Evolutionary conservation across 2,888 invertebrate genomes (phyloP).

Genomic region (Sympetrum striolatum): DNA sequence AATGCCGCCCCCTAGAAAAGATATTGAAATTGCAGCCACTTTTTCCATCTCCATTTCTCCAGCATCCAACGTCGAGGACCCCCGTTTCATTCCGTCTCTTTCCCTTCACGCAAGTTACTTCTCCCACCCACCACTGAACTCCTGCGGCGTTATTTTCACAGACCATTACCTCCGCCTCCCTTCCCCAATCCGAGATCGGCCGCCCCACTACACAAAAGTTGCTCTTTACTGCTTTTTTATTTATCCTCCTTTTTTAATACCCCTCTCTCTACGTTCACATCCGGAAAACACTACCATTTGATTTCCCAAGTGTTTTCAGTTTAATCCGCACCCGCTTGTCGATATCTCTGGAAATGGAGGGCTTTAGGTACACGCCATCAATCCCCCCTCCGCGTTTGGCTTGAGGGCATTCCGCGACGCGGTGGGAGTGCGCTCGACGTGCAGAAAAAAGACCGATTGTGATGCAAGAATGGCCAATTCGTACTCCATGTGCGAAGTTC

Average conservation of each 20-base stretch:
- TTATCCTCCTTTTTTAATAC: background rate
- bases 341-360: background rate
- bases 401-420: background rate
- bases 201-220: background rate
- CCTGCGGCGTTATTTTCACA: constrained; percentile 19
- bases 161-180: constrained; percentile 24
- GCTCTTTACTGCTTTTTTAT: background rate
- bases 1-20: too few relatives aligned
- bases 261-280: background rate
- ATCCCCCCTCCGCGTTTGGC: background rate
- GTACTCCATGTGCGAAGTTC: background rate
- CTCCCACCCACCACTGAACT: background rate
- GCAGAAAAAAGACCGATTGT: background rate
- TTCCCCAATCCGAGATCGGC: background rate
- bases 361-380: background rate
- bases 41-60: background rate
- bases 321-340: background rate
- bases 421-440: background rate
- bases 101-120: background rate
- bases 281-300: constrained; percentile 25
- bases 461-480: background rate
- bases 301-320: constrained; percentile 34
- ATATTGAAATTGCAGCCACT: too few relatives aligned
- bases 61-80: background rate
- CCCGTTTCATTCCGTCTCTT: background rate